These are phyloP conservation scores for Buceros bicornis DNA, from an alignment of 2,797 vertebrate genomes.

Conservation along the genomic window DNA sequence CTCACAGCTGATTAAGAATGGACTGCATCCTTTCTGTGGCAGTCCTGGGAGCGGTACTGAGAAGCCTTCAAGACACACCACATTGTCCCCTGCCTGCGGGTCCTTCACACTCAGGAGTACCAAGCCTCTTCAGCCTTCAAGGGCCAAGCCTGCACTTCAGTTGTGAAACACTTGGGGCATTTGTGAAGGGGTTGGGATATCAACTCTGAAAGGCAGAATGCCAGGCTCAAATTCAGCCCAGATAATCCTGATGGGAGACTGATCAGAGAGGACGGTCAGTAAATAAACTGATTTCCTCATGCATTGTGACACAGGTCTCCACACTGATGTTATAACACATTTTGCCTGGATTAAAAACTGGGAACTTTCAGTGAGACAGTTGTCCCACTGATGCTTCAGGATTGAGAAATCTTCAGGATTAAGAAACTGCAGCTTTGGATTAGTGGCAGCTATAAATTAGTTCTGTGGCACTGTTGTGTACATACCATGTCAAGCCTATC, in stretches of 20 bases:
- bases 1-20: neutral
- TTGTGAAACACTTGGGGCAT: neutral
- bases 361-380: neutral
- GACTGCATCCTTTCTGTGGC: neutral
- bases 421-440: neutral
- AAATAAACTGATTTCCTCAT: neutral
- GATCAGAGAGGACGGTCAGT: neutral
- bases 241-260: neutral
- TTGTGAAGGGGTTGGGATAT: neutral
- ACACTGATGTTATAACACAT: neutral
- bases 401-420: neutral
- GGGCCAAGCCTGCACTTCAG: neutral
- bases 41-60: neutral
- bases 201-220: neutral
- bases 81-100: fast-evolving
- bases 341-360: neutral
- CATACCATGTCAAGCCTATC: neutral
- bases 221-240: neutral
- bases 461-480: neutral
- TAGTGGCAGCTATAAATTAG: neutral
- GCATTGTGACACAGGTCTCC: neutral
- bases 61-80: neutral
- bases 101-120: neutral
- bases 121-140: neutral
- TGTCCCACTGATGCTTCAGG: neutral